These are phyloP conservation scores for Xerus rutilus DNA, from an alignment of 2,797 vertebrate species.

Conservation along the genomic window DNA sequence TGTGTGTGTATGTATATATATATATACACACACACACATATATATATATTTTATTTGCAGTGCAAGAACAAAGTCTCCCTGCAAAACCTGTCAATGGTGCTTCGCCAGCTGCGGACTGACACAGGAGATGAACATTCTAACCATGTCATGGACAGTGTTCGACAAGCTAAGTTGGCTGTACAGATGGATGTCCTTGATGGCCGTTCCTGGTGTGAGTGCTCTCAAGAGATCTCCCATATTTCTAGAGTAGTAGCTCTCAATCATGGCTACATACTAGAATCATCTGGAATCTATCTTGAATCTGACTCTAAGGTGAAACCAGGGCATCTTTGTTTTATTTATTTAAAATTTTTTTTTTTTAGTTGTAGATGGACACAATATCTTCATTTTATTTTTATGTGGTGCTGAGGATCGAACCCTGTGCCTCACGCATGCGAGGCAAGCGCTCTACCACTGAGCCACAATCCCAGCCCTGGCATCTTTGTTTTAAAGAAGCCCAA, in stretches of 20 bases:
- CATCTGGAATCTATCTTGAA: background rate
- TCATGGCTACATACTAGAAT: background rate
- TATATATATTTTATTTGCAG: slow-evolving; percentile 82
- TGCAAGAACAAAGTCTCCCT: slow-evolving; percentile 95
- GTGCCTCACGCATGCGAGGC: too few species aligned
- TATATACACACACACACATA: too few species aligned
- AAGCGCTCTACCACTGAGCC: too few species aligned
- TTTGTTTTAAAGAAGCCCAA: slow-evolving; percentile 43
- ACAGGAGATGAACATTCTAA: slow-evolving; percentile 87
- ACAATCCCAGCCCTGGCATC: background rate
- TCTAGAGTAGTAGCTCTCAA: background rate
- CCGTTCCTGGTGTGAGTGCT: slow-evolving; percentile 95
- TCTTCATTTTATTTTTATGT: too few species aligned
- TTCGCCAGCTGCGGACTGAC: slow-evolving; percentile 91
- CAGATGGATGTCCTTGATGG: slow-evolving; percentile 94
- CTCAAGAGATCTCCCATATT: background rate
- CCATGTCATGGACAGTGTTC: slow-evolving; percentile 93
- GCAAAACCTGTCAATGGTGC: slow-evolving; percentile 95
- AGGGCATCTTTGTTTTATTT: slow-evolving; percentile 43
- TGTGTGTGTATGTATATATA: too few species aligned
- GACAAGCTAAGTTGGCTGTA: slow-evolving; percentile 93
- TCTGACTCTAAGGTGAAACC: slow-evolving; percentile 14
- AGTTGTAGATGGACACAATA: too few species aligned
- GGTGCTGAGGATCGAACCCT: too few species aligned
- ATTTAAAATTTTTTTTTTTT: too few species aligned